These are phyloP conservation scores for Dusona sp. DNA, from an alignment of 2,888 invertebrate genomes.

Conservation along the genomic window DNA sequence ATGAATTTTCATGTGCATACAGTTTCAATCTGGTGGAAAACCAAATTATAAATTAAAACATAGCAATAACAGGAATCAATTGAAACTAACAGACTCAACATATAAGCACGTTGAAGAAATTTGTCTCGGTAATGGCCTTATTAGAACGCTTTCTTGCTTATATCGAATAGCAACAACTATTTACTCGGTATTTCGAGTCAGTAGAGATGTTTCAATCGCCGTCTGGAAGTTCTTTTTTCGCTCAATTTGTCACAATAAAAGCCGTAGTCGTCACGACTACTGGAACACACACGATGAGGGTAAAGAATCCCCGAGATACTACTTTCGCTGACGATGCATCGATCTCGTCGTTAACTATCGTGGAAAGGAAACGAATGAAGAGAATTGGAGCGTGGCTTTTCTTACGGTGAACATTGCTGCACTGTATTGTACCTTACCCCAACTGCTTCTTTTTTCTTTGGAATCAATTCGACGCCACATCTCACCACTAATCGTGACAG, in stretches of 20 bases:
- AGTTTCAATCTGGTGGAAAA: neutral
- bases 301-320: conserved; percentile 56
- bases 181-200: conserved; percentile 3
- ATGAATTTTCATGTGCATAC: conserved; percentile 1
- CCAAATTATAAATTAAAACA: neutral
- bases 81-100: neutral
- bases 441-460: neutral
- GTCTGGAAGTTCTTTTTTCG: conserved; percentile 64
- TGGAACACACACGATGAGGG: conserved; percentile 43
- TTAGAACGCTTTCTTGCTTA: neutral
- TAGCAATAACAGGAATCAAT: too few relatives aligned
- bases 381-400: conserved; percentile 20
- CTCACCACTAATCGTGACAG: conserved; percentile 26
- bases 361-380: conserved; percentile 1
- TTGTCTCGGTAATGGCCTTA: neutral
- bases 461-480: neutral
- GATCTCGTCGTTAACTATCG: conserved; percentile 25
- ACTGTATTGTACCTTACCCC: conserved; percentile 8
- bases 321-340: conserved; percentile 63
- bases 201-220: conserved; percentile 34
- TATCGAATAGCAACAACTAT: neutral
- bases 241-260: conserved; percentile 79
- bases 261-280: conserved; percentile 51
- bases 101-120: neutral
- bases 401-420: neutral